Evolutionary conservation across 1,140 invertebrate genomes (phyloP).

Genomic region (Heliconius congener): DNA sequence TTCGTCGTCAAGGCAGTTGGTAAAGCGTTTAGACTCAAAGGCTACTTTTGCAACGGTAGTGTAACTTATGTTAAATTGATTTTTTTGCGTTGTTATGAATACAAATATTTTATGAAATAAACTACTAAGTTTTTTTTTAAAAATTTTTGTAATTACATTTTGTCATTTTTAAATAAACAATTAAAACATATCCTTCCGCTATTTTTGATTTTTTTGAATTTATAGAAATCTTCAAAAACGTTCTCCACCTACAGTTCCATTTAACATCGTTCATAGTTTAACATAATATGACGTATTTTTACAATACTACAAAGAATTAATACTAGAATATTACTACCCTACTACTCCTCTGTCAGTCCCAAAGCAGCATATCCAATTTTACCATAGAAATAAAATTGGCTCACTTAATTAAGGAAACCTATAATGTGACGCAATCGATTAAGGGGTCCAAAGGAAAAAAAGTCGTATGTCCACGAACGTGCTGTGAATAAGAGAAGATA

Average conservation of each 20-base stretch:
- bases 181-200: too few species aligned
- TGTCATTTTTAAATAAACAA: too few species aligned
- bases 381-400: slow-evolving; percentile 22
- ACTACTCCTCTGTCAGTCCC: neutral
- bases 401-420: slow-evolving; percentile 22
- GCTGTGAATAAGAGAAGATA: slow-evolving; percentile 18
- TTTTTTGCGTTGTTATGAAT: neutral
- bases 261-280: too few species aligned
- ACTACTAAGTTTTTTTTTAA: too few species aligned
- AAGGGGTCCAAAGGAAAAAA: neutral
- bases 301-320: neutral
- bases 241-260: too few species aligned
- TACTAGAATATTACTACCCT: neutral
- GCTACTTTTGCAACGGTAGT: neutral
- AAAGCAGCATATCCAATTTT: slow-evolving; percentile 1
- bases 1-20: neutral
- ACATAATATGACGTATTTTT: neutral
- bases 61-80: neutral
- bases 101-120: neutral
- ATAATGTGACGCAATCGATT: slow-evolving; percentile 29
- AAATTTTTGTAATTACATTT: too few species aligned
- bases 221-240: too few species aligned
- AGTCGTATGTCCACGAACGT: slow-evolving; percentile 24
- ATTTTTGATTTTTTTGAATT: too few species aligned
- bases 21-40: slow-evolving; percentile 9